Evolutionary conservation across 1,140 invertebrate species (phyloP), one percentile per base, ranked within the genome.

Genomic region (Drosophila truncata): DNA sequence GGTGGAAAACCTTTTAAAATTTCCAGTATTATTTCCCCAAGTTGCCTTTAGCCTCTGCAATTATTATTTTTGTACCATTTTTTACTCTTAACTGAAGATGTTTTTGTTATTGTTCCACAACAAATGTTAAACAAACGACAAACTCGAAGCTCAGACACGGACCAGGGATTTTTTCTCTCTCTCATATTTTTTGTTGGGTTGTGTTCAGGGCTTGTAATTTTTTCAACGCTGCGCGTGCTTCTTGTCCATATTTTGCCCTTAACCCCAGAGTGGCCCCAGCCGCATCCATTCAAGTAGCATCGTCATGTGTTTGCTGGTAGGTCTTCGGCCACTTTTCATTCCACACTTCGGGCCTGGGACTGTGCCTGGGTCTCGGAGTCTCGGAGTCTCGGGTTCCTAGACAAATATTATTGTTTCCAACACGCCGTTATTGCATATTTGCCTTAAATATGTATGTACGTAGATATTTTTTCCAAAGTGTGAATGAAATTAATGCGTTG

Each of bases 351-450:
- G 16, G 46, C 23, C 46, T 20, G 41, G n/a, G n/a, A 9, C 39
- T 44, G 29, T 29, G 18, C 33, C 57, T 11, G 35, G 18, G 23
- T 18, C 52, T 62, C 47, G 10, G 31, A 8, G 7, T 29, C 3
- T 29, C 7, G 27, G 27, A 33, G 23, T 66, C 31, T 90, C 82
- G 64, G 70, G 84, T 72, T 90, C 80, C 86, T 91, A 90, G 81
- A 90, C 86, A 90, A 90, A 90, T 90, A 90, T 90, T 90, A 90
- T 90, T 90, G 85, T 91, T 90, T 80, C 86, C 78, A 90, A 82
- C 85, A 85, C 82, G 78, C 84, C 81, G 85, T 88, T 88, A 88
- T 90, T 90, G 85, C 85, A 88, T 88, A 88, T 88, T 88, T 88
- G 77, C 84, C 81, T 80, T 80, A 83, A 84, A 87, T 88, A 52